Evolutionary conservation across 1,140 invertebrate genomes (phyloP).

Genomic region (Caenorhabditis remanei): DNA sequence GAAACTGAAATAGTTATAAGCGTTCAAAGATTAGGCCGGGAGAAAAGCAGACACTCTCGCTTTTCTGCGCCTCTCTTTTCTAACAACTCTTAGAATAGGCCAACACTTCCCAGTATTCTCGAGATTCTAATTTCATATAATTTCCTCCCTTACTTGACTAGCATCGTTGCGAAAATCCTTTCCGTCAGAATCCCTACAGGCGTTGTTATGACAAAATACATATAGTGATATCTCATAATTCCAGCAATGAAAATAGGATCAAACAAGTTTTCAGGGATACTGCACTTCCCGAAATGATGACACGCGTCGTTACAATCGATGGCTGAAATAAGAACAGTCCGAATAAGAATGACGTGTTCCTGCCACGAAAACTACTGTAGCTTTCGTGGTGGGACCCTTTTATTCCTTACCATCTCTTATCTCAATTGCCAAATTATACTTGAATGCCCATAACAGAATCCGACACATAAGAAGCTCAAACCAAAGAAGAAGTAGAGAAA

Average conservation of each 20-base stretch:
- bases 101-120: too few species aligned
- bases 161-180: conserved; percentile 26
- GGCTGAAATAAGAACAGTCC: neutral
- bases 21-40: too few species aligned
- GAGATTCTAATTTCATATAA: neutral
- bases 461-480: conserved; percentile 38
- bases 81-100: too few species aligned
- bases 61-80: neutral
- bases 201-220: conserved; percentile 45
- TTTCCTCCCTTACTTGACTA: neutral
- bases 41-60: neutral
- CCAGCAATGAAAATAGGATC: conserved; percentile 19
- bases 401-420: neutral
- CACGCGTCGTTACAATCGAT: conserved; percentile 22
- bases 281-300: conserved; percentile 33
- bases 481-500: conserved; percentile 32
- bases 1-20: too few species aligned
- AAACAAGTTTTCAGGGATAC: neutral
- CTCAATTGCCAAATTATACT: conserved; percentile 49
- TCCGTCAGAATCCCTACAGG: conserved; percentile 16
- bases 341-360: too few species aligned
- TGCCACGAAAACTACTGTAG: too few species aligned
- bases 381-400: too few species aligned
- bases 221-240: conserved; percentile 42
- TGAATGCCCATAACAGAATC: conserved; percentile 35